Evolutionary conservation across 2,797 vertebrate genomes (phyloP).

Genomic region (Mus minutoides): DNA sequence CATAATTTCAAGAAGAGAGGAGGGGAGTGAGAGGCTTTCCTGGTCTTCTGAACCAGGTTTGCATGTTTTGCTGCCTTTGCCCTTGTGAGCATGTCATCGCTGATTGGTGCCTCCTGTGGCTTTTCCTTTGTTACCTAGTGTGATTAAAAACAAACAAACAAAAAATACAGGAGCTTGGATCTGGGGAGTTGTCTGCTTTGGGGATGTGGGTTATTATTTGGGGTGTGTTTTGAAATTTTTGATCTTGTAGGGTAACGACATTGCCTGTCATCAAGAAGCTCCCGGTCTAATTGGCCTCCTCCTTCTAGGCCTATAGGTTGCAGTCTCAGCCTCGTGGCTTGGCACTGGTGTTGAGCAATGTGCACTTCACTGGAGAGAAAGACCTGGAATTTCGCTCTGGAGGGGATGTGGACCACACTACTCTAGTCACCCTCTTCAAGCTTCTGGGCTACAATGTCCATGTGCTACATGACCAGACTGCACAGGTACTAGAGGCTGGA

Average conservation of each 20-base stretch:
- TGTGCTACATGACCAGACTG: slow-evolving; percentile 90
- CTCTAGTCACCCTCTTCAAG: slow-evolving; percentile 92
- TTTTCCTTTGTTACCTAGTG: background rate
- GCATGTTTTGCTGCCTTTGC: background rate
- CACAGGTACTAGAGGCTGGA: slow-evolving; percentile 87
- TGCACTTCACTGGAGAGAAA: slow-evolving; percentile 90
- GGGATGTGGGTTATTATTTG: background rate
- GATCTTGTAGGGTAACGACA: fast-evolving
- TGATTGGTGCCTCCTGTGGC: background rate
- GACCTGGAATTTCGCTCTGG: slow-evolving; percentile 94
- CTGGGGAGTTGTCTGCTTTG: background rate
- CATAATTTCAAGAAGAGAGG: background rate
- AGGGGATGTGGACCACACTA: slow-evolving; percentile 94
- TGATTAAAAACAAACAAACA: background rate
- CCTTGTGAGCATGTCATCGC: background rate
- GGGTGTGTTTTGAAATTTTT: background rate
- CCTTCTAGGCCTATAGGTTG: slow-evolving; percentile 93
- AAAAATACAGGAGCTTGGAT: background rate
- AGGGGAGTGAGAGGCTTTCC: background rate
- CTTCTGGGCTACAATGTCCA: slow-evolving; percentile 92
- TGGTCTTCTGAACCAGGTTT: background rate
- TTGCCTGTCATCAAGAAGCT: background rate
- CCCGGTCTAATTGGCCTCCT: background rate
- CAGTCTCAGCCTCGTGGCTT: slow-evolving; percentile 92
- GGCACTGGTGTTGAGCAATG: slow-evolving; percentile 95